Evolutionary conservation across 92 coral and sea anemone species (phyloP).

Genomic region (Palythoa grandis): DNA sequence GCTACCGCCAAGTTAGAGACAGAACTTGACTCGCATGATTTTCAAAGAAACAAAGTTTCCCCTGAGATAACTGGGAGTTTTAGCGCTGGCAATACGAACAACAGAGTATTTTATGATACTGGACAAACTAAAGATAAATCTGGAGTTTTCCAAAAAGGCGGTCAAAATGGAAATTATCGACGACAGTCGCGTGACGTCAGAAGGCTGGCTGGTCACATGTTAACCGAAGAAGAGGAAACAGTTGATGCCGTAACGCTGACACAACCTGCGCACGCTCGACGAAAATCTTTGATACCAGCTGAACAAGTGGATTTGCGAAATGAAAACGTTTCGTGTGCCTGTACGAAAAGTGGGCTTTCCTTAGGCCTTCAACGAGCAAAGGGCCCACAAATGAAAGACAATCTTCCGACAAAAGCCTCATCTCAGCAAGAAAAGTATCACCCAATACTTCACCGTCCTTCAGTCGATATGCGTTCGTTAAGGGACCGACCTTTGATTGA

Average conservation of each 20-base stretch:
- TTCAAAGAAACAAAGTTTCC: slow-evolving; percentile 15
- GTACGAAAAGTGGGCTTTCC: not conserved
- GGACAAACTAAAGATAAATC: not conserved
- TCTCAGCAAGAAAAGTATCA: slow-evolving; percentile 8
- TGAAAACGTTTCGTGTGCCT: not conserved
- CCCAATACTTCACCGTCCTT: slow-evolving; percentile 22
- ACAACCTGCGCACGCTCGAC: slow-evolving; percentile 11
- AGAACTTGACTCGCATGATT: slow-evolving; percentile 35
- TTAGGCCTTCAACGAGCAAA: not conserved
- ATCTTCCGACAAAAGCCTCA: not conserved
- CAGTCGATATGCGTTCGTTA: slow-evolving; percentile 15
- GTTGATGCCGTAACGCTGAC: not conserved
- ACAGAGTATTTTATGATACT: not conserved
- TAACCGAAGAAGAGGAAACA: slow-evolving; percentile 14
- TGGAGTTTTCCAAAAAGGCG: slow-evolving; percentile 31
- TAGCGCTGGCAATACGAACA: not conserved
- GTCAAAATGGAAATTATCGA: slow-evolving; percentile 29
- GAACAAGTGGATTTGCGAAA: not conserved
- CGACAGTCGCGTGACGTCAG: slow-evolving; percentile 45
- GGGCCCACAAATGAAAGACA: not conserved
- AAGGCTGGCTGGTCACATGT: slow-evolving; percentile 38
- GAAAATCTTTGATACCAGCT: slow-evolving; percentile 8
- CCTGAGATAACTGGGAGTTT: not conserved
- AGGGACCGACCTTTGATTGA: slow-evolving; percentile 27
- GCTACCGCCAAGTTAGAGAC: slow-evolving; percentile 81